Conservation (phyloP, 2,797 vertebrate species). For the Aulostomus chinensis region DNA sequence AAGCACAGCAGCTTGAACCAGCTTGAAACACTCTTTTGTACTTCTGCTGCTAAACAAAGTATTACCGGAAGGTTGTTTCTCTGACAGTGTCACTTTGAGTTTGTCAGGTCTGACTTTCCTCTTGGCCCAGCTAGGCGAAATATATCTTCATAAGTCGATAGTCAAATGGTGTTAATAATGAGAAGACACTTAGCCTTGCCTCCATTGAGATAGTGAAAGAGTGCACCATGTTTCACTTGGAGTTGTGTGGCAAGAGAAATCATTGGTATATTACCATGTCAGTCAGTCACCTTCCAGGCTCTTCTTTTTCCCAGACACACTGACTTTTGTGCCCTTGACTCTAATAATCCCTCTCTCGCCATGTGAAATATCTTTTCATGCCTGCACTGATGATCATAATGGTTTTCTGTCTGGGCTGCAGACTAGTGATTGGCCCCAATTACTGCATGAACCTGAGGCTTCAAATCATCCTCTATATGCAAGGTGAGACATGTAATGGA, state of each 20-base stretch:
- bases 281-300: conserved; percentile 58
- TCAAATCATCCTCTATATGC: conserved; percentile 72
- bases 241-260: conserved; percentile 45
- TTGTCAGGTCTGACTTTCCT: conserved; percentile 4
- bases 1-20: not conserved
- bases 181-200: conserved; percentile 25
- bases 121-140: too few species aligned
- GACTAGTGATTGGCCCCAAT: conserved; percentile 75
- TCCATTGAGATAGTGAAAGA: conserved; percentile 27
- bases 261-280: conserved; percentile 52
- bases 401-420: conserved; percentile 69
- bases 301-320: conserved; percentile 55
- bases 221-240: conserved; percentile 32
- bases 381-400: conserved; percentile 73
- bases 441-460: conserved; percentile 69
- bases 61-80: too few species aligned
- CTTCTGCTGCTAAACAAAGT: too few species aligned
- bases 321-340: conserved; percentile 74
- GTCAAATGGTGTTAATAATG: conserved; percentile 24
- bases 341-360: conserved; percentile 67
- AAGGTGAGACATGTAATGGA: conserved; percentile 69
- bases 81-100: conserved; percentile 1
- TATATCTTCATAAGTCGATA: too few species aligned
- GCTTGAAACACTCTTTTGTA: not conserved
- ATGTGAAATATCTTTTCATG: conserved; percentile 73